Percentiles rank a stretch among this genome's conserved stretches.
phyloP scores from a whole-genome alignment of 2,113 vertebrate genomes.

The Pteropus alecto region DNA sequence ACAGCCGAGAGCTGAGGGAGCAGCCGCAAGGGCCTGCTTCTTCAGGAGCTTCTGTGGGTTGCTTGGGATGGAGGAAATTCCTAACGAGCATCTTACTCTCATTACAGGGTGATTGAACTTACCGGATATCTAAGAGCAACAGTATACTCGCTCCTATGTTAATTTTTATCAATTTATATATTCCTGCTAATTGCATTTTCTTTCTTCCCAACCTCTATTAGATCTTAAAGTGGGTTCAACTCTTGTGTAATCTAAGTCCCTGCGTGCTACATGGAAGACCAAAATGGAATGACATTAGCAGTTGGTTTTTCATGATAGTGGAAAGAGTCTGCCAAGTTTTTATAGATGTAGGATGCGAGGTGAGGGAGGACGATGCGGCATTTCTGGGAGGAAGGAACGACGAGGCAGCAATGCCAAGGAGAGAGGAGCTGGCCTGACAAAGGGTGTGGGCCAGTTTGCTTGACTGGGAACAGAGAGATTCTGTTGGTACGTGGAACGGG shows the following conservation, averaged over 20 bases:
- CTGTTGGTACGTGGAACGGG: background rate
- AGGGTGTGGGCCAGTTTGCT: background rate
- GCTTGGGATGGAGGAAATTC: background rate
- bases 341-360: background rate
- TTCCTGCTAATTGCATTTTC: slow-evolving; percentile 20
- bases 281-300: background rate
- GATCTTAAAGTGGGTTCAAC: background rate
- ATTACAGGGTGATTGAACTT: slow-evolving; percentile 26
- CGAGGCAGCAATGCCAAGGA: background rate
- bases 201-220: background rate
- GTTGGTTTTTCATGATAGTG: background rate
- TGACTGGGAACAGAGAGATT: background rate
- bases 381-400: background rate
- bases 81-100: slow-evolving; percentile 21
- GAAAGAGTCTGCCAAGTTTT: background rate
- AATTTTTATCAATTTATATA: slow-evolving; percentile 47
- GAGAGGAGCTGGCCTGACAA: background rate
- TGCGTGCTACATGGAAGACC: background rate
- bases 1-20: background rate
- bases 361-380: background rate
- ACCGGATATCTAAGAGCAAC: background rate
- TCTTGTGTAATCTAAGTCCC: background rate
- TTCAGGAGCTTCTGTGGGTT: background rate
- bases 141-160: background rate
- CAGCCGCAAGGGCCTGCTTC: background rate